Conservation (phyloP, 1,140 invertebrate species). For the Asobara japonica region DNA sequence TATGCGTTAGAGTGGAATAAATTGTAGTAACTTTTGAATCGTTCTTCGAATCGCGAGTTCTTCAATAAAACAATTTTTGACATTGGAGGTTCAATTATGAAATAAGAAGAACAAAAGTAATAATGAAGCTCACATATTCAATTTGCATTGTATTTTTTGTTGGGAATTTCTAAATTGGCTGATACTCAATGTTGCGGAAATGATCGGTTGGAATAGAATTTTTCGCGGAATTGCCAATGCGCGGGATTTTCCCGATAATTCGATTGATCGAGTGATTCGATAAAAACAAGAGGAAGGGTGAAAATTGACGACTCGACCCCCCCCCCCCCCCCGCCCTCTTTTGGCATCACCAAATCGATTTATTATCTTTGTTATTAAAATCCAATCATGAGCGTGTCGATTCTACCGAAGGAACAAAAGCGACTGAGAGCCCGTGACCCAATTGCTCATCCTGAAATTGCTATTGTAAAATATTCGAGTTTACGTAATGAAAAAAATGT, state of each 20-base stretch:
- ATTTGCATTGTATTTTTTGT: too few species aligned
- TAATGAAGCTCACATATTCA: too few species aligned
- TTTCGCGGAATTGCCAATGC: background rate
- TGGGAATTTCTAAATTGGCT: background rate
- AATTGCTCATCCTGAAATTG: background rate
- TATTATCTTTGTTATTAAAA: background rate
- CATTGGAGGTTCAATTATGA: too few species aligned
- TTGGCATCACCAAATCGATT: background rate
- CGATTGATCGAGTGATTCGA: background rate
- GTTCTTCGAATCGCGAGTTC: too few species aligned
- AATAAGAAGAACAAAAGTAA: too few species aligned
- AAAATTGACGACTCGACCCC: too few species aligned
- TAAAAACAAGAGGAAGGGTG: background rate
- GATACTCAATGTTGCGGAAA: background rate
- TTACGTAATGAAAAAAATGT: background rate
- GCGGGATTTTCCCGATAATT: background rate
- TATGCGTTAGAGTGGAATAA: too few species aligned
- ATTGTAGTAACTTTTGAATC: too few species aligned
- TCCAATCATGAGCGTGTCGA: background rate
- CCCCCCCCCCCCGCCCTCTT: too few species aligned
- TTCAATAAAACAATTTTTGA: too few species aligned
- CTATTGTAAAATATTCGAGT: background rate
- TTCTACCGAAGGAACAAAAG: background rate
- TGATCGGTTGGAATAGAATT: background rate
- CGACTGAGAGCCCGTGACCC: slow-evolving; percentile 4